Evolutionary conservation across 2,888 invertebrate species (phyloP), one percentile per base, ranked within the genome.

Genomic region (Athripsodes cinereus): DNA sequence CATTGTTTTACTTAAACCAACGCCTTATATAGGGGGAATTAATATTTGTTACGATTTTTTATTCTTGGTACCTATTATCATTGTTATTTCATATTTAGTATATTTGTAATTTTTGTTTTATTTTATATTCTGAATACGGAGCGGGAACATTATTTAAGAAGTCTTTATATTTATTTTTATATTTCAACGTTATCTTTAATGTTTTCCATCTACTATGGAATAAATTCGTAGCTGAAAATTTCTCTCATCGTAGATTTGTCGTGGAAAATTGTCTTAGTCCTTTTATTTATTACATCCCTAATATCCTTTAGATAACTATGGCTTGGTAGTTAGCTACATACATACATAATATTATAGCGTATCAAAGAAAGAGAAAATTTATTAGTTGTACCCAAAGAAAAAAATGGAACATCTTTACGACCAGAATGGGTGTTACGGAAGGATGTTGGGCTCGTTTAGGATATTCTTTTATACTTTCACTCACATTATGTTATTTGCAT

Each of bases 401-500:
- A 31, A 16, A 40, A 40, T 16, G 16, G 40, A 40, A 40, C 40
- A 13, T 40, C 40, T 40, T 40, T 40, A 40, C 40, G 40, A 5
- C 40, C 40, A 40, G 40, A 40, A 40, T 40, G 40, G 16, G 16
- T 40, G 40, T 40, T 13, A 8, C 8, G 40, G 40, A 40, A 40
- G 40, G 40, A 40, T 40, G 16, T 13, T 8, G 16, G 40, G 40
- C n/a, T 13, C 40, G 40, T 40, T 8, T 16, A 40, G 40, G 40
- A 40, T 40, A 40, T 13, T 26, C 26, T 40, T 40, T 40, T 40
- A 16, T 40, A 40, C 13, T 40, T 40, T 40, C 16, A 40, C 40
- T 40, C 40, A 40, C 40, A 40, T 40, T n/a, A 40, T 40, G 40
- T 40, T 40, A 40, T 40, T 40, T 40, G 13, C 40, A 40, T 26